phyloP scores from a whole-genome alignment of 92 coral and sea anemone genomes.

The Zoanthus sansibaricus region DNA sequence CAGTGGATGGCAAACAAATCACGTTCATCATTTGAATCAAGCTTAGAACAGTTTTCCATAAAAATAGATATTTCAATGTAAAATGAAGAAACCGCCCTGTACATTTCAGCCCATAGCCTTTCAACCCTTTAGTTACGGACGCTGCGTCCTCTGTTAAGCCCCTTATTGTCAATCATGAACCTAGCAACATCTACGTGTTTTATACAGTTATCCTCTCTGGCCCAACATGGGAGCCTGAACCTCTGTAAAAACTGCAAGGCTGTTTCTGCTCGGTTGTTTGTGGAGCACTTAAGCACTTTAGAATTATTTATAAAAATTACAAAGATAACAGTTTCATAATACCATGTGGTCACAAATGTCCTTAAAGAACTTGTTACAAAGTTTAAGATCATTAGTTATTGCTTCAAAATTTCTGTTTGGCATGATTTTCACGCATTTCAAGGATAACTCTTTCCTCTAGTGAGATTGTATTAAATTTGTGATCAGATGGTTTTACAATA shows the following conservation, averaged over 20 bases:
- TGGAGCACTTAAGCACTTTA: neutral
- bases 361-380: too few relatives aligned
- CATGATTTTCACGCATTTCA: too few relatives aligned
- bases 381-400: too few relatives aligned
- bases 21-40: conserved; percentile 30
- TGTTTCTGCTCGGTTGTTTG: neutral
- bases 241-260: neutral
- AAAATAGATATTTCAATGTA: conserved; percentile 43
- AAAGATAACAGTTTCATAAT: too few relatives aligned
- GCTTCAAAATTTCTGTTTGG: too few relatives aligned
- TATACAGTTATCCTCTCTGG: conserved; percentile 19
- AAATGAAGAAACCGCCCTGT: conserved; percentile 51
- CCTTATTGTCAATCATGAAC: conserved; percentile 51
- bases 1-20: conserved; percentile 49
- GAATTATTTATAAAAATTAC: too few relatives aligned
- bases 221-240: neutral
- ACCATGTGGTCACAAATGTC: too few relatives aligned
- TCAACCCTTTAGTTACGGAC: conserved; percentile 18
- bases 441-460: too few relatives aligned
- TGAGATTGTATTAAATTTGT: too few relatives aligned
- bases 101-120: conserved; percentile 53
- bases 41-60: conserved; percentile 51
- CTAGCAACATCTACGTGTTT: conserved; percentile 49
- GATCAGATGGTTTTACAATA: too few relatives aligned
- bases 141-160: conserved; percentile 48